A percentile compares a stretch with the other conserved stretches of the same genome.
Evolutionary conservation across 2,797 vertebrate species (phyloP).

Genomic region (Alcedo quadribrachys): DNA sequence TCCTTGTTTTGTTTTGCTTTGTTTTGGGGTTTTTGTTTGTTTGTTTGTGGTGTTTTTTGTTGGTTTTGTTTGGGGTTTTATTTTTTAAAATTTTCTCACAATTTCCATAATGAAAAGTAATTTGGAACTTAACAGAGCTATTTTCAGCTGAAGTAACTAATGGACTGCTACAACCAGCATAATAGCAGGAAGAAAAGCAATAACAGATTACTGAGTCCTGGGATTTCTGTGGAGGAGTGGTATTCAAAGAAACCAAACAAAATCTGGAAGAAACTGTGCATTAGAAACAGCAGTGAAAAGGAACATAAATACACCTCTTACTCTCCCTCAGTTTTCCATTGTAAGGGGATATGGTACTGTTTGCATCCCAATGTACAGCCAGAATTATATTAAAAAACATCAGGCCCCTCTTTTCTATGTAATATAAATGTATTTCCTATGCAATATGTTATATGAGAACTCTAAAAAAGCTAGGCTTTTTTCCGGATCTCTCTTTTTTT

Average conservation of each 20-base stretch:
- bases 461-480: background rate
- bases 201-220: background rate
- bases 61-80: background rate
- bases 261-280: background rate
- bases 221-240: background rate
- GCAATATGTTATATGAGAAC: background rate
- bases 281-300: background rate
- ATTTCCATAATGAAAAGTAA: background rate
- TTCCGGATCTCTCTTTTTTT: background rate
- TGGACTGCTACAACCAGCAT: background rate
- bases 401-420: background rate
- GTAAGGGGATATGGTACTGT: background rate
- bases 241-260: background rate
- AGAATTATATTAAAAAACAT: background rate
- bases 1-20: background rate
- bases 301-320: background rate
- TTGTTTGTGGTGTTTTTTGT: background rate
- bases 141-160: background rate
- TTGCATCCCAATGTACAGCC: background rate
- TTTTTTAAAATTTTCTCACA: background rate
- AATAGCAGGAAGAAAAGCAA: background rate
- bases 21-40: background rate
- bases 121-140: background rate
- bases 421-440: too few species aligned
- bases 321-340: background rate